phyloP scores from a whole-genome alignment of 2,113 vertebrate species.

The Burhinus bistriatus region DNA sequence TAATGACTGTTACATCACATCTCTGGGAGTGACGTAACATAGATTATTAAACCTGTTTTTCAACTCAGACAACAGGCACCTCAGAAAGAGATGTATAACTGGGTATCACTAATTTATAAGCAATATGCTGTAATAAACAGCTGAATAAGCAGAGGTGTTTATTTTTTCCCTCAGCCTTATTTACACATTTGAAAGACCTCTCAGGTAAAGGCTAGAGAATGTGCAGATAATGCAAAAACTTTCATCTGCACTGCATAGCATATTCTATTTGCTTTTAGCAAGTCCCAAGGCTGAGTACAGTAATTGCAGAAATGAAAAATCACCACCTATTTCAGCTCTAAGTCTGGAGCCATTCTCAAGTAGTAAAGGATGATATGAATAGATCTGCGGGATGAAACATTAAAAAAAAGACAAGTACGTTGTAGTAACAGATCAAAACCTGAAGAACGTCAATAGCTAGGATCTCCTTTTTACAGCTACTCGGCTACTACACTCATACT shows the following conservation, averaged over 20 bases:
- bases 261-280: background rate
- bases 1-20: background rate
- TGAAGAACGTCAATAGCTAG: background rate
- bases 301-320: conserved; percentile 48
- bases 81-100: background rate
- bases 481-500: background rate
- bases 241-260: background rate
- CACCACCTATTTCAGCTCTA: background rate
- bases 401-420: background rate
- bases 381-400: background rate
- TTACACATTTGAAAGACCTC: conserved; percentile 7
- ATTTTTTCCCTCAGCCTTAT: background rate
- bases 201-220: background rate
- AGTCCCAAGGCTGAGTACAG: background rate
- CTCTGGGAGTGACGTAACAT: background rate
- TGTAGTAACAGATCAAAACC: background rate
- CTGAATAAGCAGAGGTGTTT: background rate
- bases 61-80: background rate
- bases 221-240: background rate
- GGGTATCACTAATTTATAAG: background rate
- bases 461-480: background rate
- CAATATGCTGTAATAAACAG: conserved; percentile 6
- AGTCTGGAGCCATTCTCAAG: background rate
- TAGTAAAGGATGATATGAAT: background rate
- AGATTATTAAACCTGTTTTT: background rate